A percentile compares a stretch with the other conserved stretches of the same genome.
Evolutionary conservation across 2,888 invertebrate genomes (phyloP).

Genomic region (Lymantria monacha): DNA sequence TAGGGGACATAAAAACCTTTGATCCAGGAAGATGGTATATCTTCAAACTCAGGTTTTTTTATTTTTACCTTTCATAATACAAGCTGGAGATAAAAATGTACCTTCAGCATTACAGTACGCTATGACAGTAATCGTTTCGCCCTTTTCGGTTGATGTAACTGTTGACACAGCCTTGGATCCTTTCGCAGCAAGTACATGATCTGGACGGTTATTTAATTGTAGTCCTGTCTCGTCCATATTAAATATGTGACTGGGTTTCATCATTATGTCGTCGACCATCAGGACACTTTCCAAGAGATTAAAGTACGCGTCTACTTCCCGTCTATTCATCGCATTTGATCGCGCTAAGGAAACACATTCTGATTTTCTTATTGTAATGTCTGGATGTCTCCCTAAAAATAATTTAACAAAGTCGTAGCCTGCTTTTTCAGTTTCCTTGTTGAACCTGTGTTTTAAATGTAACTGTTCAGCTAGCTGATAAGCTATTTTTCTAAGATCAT

Average conservation of each 20-base stretch:
- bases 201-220: conserved; percentile 47
- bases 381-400: neutral
- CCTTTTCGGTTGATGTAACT: conserved; percentile 33
- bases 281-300: too few relatives aligned
- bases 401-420: neutral
- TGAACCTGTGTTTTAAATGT: neutral
- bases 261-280: neutral
- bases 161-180: conserved; percentile 33
- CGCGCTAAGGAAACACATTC: too few relatives aligned
- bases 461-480: neutral
- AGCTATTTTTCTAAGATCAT: neutral
- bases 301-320: too few relatives aligned
- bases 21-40: conserved; percentile 25
- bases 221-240: too few relatives aligned
- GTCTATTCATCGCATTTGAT: too few relatives aligned
- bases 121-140: conserved; percentile 27
- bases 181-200: conserved; percentile 44
- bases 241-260: conserved; percentile 7
- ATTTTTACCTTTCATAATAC: conserved; percentile 14
- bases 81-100: conserved; percentile 7
- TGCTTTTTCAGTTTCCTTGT: neutral
- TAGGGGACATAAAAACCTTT: conserved; percentile 27
- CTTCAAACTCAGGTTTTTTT: conserved; percentile 32
- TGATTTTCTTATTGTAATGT: conserved; percentile 3
- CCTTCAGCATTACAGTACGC: conserved; percentile 12